These are phyloP conservation scores for Triplophysa rosa DNA, from an alignment of 2,113 vertebrate species.

Conservation along the genomic window DNA sequence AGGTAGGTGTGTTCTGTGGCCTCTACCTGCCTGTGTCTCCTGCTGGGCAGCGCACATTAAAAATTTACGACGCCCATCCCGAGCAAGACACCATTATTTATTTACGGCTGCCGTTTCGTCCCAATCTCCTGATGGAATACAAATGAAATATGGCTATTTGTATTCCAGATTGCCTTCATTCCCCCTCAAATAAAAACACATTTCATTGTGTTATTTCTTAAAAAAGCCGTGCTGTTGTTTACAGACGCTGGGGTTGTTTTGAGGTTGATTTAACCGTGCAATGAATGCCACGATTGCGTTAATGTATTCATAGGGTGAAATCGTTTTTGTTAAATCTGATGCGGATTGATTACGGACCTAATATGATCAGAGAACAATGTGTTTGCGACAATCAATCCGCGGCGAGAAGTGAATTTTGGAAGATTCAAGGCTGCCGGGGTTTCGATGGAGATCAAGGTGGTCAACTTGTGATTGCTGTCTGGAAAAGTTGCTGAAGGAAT, in stretches of 20 bases:
- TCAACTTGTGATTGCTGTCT: neutral
- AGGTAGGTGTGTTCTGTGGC: neutral
- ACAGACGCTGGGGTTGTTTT: neutral
- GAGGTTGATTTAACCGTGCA: conserved; percentile 25
- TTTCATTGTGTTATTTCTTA: conserved; percentile 2
- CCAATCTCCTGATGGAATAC: conserved; percentile 35
- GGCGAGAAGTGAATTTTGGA: neutral
- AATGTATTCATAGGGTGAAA: conserved; percentile 19
- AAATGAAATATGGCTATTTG: conserved; percentile 37
- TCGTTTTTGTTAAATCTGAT: conserved; percentile 23
- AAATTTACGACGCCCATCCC: conserved; percentile 12
- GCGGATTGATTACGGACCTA: neutral
- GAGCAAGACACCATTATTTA: conserved; percentile 34
- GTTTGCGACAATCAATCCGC: neutral
- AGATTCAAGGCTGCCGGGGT: conserved; percentile 6
- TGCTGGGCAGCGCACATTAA: conserved; percentile 22
- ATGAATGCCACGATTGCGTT: conserved; percentile 11
- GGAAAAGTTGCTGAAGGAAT: neutral
- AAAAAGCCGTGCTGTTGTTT: conserved; percentile 9
- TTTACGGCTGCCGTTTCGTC: conserved; percentile 13
- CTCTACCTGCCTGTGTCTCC: conserved; percentile 9
- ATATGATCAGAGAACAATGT: conserved; percentile 15
- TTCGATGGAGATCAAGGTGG: conserved; percentile 20
- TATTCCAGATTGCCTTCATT: conserved; percentile 16
- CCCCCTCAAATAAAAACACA: neutral